Conservation (phyloP, 1,140 invertebrate species). For the Meloidogyne hapla region DNA sequence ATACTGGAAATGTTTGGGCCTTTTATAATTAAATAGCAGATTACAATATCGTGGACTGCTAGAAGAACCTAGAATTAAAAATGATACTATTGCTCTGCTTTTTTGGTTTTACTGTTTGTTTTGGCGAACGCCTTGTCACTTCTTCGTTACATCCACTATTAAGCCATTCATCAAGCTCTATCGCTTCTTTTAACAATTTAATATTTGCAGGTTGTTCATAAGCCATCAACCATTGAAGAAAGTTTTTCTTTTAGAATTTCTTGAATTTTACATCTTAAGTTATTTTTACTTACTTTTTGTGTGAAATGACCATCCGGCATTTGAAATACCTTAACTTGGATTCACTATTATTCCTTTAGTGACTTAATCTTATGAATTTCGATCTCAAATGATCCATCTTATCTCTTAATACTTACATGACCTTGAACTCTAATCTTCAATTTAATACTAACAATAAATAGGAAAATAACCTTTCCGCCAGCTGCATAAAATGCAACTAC, state of each 20-base stretch:
- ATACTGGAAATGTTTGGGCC: too few relatives aligned
- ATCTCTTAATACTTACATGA: background rate
- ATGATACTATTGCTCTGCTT: background rate
- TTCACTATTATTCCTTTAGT: background rate
- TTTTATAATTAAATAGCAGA: background rate
- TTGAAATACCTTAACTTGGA: background rate
- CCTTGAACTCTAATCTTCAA: too few relatives aligned
- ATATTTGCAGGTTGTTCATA: slow-evolving; percentile 32
- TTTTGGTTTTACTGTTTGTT: slow-evolving; percentile 15
- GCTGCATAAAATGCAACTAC: slow-evolving; percentile 35
- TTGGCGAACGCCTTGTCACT: background rate
- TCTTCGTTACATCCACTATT: slow-evolving; percentile 30
- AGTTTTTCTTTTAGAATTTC: background rate
- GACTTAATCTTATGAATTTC: background rate
- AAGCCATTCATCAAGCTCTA: slow-evolving; percentile 37
- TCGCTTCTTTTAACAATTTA: slow-evolving; percentile 8
- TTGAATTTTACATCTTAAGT: background rate
- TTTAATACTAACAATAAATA: slow-evolving; percentile 9
- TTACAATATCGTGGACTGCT: slow-evolving; percentile 19
- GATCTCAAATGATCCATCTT: background rate
- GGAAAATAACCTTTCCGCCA: slow-evolving; percentile 22
- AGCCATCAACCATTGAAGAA: slow-evolving; percentile 13
- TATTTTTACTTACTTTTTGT: background rate
- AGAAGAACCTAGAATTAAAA: background rate
- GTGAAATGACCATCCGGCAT: background rate